These are phyloP conservation scores for Gymnocypris eckloni DNA, from an alignment of 2,797 vertebrate genomes.

Conservation along the genomic window DNA sequence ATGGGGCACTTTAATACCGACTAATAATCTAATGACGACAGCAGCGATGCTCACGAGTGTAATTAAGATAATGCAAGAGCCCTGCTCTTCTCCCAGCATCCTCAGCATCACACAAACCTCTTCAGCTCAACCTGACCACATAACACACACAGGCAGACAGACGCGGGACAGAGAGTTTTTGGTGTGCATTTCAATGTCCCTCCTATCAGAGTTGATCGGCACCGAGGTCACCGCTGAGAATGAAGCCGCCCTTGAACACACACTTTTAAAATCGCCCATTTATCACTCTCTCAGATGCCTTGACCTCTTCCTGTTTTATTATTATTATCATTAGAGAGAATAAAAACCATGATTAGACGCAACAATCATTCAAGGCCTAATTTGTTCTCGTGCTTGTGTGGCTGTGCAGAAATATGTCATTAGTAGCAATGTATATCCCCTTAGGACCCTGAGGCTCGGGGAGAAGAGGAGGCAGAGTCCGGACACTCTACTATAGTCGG, in stretches of 20 bases:
- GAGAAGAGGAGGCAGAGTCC: background rate
- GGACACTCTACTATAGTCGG: constrained; percentile 25
- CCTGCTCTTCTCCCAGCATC: constrained; percentile 72
- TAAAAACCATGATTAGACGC: constrained; percentile 36
- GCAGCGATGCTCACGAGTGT: constrained; percentile 71
- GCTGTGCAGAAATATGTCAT: constrained; percentile 16
- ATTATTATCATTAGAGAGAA: constrained; percentile 48
- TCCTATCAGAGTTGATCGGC: background rate
- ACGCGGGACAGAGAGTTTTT: background rate
- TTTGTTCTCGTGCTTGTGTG: constrained; percentile 3
- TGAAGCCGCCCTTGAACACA: constrained; percentile 41
- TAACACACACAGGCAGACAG: constrained; percentile 29
- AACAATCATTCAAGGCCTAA: constrained; percentile 56
- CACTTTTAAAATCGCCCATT: constrained; percentile 40
- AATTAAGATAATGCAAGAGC: constrained; percentile 77
- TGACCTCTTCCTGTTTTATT: constrained; percentile 62
- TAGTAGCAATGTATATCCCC: background rate
- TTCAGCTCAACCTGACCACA: constrained; percentile 68
- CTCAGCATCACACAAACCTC: constrained; percentile 72
- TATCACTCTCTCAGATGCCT: constrained; percentile 47
- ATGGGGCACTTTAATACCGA: constrained; percentile 69
- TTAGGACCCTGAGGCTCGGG: background rate
- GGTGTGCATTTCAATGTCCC: constrained; percentile 31
- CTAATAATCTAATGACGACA: constrained; percentile 78
- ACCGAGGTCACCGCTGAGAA: constrained; percentile 23